phyloP scores from a whole-genome alignment of 2,113 vertebrate genomes.

The Tragelaphus scriptus region DNA sequence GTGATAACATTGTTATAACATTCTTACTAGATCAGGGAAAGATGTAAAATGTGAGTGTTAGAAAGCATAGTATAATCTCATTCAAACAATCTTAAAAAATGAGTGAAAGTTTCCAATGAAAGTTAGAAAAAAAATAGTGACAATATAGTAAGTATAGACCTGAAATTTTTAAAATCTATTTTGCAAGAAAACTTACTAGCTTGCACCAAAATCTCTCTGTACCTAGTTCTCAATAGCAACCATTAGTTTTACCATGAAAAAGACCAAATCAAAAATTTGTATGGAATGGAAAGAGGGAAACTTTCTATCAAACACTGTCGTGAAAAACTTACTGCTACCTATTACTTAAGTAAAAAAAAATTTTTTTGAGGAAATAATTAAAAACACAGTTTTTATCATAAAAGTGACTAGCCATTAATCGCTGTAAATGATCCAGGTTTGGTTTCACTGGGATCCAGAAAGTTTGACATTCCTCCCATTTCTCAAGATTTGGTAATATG shows the following conservation, averaged over 20 bases:
- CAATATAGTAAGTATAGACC: constrained; percentile 14
- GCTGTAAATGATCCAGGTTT: not conserved
- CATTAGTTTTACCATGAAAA: not conserved
- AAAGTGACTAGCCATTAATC: not conserved
- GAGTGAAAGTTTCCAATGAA: constrained; percentile 16
- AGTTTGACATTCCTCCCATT: not conserved
- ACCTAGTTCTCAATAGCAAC: not conserved
- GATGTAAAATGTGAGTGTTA: not conserved
- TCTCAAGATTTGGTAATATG: not conserved
- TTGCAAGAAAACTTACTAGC: not conserved
- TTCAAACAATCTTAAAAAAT: constrained; percentile 31
- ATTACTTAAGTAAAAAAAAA: not conserved
- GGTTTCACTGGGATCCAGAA: constrained; percentile 25
- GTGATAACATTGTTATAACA: not conserved
- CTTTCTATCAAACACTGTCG: not conserved
- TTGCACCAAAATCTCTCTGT: not conserved
- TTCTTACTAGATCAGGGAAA: not conserved
- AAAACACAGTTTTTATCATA: not conserved
- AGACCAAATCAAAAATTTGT: not conserved
- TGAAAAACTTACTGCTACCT: not conserved
- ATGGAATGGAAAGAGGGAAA: not conserved
- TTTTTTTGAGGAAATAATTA: not conserved
- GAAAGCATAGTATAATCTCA: not conserved
- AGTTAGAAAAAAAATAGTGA: not conserved
- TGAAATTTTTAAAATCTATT: not conserved